Conservation (phyloP, 2,888 invertebrate species). For the Drosophila monieri region DNA sequence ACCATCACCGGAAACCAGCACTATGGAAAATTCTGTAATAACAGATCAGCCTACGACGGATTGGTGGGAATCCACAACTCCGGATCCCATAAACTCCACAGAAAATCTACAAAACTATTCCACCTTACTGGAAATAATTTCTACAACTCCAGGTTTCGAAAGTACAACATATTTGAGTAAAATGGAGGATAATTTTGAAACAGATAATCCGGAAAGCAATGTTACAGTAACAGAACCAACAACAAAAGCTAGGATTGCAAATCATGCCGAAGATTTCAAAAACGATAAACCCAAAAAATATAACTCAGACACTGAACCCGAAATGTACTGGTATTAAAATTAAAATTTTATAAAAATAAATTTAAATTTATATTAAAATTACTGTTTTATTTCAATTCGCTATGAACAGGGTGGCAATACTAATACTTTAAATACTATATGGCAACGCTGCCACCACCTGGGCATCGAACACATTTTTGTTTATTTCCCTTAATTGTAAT, state of each 20-base stretch:
- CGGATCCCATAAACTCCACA: conserved; percentile 25
- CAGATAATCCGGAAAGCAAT: background rate
- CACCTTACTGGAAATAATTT: conserved; percentile 49
- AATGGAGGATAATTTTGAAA: background rate
- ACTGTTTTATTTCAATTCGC: background rate
- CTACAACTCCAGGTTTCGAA: conserved; percentile 41
- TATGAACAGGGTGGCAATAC: background rate
- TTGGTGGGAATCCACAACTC: conserved; percentile 26
- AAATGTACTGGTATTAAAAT: conserved; percentile 46
- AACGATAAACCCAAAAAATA: conserved; percentile 49
- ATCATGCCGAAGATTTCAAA: conserved; percentile 39
- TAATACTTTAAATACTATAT: background rate
- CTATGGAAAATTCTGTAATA: background rate
- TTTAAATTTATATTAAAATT: background rate
- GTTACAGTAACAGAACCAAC: background rate
- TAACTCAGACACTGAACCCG: conserved; percentile 76
- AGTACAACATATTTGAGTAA: conserved; percentile 26
- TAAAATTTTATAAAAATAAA: background rate
- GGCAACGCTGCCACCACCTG: conserved; percentile 6
- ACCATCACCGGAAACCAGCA: background rate
- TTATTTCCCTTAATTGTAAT: background rate
- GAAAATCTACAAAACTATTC: conserved; percentile 33
- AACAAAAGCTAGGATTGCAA: background rate
- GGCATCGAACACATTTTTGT: conserved; percentile 20
- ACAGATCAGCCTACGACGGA: background rate